Evolutionary conservation across 1,140 invertebrate species (phyloP), one percentile per base, ranked within the genome.

Genomic region (Achatina immaculata): DNA sequence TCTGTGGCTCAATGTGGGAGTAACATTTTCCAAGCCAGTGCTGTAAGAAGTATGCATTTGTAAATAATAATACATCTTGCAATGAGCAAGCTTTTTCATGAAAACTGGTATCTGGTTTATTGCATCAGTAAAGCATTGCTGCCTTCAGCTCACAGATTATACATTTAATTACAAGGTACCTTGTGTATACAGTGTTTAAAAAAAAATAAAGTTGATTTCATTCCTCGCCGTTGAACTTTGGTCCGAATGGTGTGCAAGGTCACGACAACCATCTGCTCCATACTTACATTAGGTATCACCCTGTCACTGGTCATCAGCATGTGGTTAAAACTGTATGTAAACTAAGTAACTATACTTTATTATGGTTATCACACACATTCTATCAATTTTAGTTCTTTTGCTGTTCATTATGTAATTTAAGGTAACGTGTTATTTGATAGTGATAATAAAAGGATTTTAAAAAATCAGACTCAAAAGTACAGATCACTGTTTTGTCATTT

Each of bases 391-490:
- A 14, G n/a, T 55, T 55, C 7, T 68, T 40, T 68, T 40, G 65
- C 65, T 68, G 65, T 68, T 55, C 48, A 55, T 68, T 68, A 40
- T 68, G 65, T 68, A 68, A 68, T 68, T 68, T 31, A n/a, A 40
- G 65, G 38, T 68, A 68, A 68, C 28, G 65, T 68, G 65, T 68
- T 68, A 36, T 68, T 68, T 68, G 65, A 68, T 68, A 68, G 65
- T 68, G 65, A 68, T 68, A 68, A 34, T 68, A 68, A 34, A 55
- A 40, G 65, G 38, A 68, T 68, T 68, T 65, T 68, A 68, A 68
- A 55, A 68, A 68, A 68, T 36, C 31, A 68, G 38, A 68, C 31
- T 68, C n/a, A 68, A 7, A 6, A 45, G 19, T 21, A 55, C 16
- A 55, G 3, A 55, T 14, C 19, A 55, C 24, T 55, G 48, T 55